Conservation (phyloP, 2,888 invertebrate species). For the Seladonia tumulorum region DNA sequence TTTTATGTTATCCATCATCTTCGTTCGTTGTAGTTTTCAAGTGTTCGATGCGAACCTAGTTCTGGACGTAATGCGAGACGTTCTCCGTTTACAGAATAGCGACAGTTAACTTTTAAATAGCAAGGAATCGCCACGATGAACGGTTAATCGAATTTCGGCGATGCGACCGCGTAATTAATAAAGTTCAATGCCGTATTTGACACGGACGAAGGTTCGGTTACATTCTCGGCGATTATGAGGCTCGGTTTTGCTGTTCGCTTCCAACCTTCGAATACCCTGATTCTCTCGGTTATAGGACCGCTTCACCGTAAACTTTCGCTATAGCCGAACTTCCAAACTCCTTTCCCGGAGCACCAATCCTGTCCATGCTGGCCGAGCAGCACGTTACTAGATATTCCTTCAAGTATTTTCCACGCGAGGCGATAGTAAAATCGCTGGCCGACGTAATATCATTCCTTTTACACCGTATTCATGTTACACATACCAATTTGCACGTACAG, state of each 20-base stretch:
- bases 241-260: slow-evolving; percentile 34
- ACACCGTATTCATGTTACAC: not conserved
- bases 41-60: not conserved
- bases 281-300: slow-evolving; percentile 52
- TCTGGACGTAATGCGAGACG: not conserved
- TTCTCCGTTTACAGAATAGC: not conserved
- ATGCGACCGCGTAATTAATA: slow-evolving; percentile 22
- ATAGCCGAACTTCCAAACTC: slow-evolving; percentile 54
- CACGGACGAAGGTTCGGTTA: slow-evolving; percentile 24
- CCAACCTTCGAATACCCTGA: slow-evolving; percentile 38
- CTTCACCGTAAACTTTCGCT: slow-evolving; percentile 51
- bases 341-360: slow-evolving; percentile 46
- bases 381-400: slow-evolving; percentile 25
- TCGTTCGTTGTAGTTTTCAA: not conserved
- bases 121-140: not conserved
- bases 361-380: slow-evolving; percentile 31
- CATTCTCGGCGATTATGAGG: slow-evolving; percentile 21
- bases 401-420: slow-evolving; percentile 35
- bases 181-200: slow-evolving; percentile 18
- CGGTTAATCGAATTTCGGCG: not conserved
- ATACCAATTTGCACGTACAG: not conserved
- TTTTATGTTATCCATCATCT: too few species aligned
- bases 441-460: not conserved
- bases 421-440: slow-evolving; percentile 7
- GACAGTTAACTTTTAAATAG: not conserved